These are phyloP conservation scores for Centroberyx gerrardi DNA, from an alignment of 2,797 vertebrate genomes.

Conservation along the genomic window DNA sequence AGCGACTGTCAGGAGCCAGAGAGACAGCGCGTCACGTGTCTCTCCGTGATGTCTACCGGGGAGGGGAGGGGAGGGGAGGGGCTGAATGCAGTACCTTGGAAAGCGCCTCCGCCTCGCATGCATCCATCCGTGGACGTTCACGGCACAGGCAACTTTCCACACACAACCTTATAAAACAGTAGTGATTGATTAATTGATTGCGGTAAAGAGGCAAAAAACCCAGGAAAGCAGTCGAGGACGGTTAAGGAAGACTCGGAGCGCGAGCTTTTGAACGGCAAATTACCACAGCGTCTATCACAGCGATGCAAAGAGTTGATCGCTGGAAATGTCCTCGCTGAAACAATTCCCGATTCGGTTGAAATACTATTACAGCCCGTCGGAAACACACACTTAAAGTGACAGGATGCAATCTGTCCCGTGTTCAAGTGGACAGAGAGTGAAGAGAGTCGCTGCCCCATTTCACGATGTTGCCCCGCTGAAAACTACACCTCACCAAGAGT, in stretches of 20 bases:
- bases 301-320: too few species aligned
- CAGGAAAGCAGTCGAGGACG: neutral
- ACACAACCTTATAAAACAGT: constrained; percentile 46
- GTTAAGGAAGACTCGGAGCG: neutral
- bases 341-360: constrained; percentile 4
- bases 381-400: neutral
- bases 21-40: constrained; percentile 83
- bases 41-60: constrained; percentile 78
- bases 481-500: neutral
- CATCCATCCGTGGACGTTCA: constrained; percentile 60
- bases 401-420: too few species aligned
- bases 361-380: constrained; percentile 7
- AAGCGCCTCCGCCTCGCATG: constrained; percentile 71
- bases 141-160: constrained; percentile 59
- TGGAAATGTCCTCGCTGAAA: too few species aligned
- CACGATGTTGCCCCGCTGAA: too few species aligned
- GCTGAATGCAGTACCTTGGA: constrained; percentile 82
- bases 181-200: constrained; percentile 42
- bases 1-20: constrained; percentile 86
- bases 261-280: neutral
- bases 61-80: constrained; percentile 83
- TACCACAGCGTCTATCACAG: neutral
- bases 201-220: constrained; percentile 15
- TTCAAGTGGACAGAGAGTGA: too few species aligned
- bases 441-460: too few species aligned